Base-by-base conservation (phyloP, 2,888 invertebrate species). In the Eristalis tenax region DNA sequence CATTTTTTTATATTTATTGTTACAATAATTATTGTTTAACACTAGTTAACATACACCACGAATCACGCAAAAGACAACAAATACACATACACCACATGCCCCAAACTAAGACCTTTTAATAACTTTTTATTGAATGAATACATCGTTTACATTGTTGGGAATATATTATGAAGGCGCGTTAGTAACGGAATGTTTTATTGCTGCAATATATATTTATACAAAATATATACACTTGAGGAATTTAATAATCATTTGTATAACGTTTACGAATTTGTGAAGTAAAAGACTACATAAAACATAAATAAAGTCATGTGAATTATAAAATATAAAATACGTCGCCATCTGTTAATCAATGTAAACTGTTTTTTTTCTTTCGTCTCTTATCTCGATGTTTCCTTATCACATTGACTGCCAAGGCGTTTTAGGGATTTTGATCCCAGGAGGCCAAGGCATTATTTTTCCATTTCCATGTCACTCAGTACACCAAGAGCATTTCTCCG, bases 221-320 rank as follows among this genome's bases (percentile, higher is more conserved):
- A 50, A 8, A 50, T 61, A 40, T 70, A 66, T 76, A 79, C 73
- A 79, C 71, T 79, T 57, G 71, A 73, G 23, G 43, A 71, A 50
- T 61, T 73, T 50, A 75, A 65, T 61, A 66, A 66, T 78, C 23
- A 70, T 57, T 70, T 66, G 50, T 80, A 56, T 50, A 80, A 69
- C 73, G 71, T 79, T 79, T 59, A 73, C 61, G 28, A 68, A 50
- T 43, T 68, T 63, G 70, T 64, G 43, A 82, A 81, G 82, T 69
- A 35, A 77, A 74, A 81, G 82, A 77, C 78, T 86, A 82, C 73
- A 65, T 65, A 69, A 71, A 50, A 50, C 50, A 18, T 18, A 64
- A 76, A 82, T 26, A 64, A 76, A 43, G 38, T 59, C 71, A 65
- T 68, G 61, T 69, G 57, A 66, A 61, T 40, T 75, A 40, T 26